Evolutionary conservation across 2,888 invertebrate species (phyloP).

Genomic region (Oxycera nigricornis): DNA sequence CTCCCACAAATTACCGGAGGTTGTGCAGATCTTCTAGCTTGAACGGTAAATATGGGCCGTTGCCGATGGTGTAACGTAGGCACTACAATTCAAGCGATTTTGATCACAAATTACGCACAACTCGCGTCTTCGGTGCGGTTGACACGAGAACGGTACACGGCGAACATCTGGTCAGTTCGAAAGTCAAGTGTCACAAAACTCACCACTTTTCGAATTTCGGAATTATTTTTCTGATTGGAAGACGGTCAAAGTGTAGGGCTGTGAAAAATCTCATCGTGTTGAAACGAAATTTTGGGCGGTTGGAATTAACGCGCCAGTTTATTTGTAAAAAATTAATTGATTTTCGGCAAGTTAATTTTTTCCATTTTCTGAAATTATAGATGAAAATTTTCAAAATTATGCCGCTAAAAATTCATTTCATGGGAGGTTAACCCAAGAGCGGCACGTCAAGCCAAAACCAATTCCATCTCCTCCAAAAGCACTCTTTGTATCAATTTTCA

Average conservation of each 20-base stretch:
- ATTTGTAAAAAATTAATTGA: too few relatives aligned
- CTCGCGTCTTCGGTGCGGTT: constrained; percentile 15
- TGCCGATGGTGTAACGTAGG: neutral
- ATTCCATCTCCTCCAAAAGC: too few relatives aligned
- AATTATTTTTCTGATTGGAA: neutral
- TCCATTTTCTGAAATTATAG: too few relatives aligned
- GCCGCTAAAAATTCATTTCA: too few relatives aligned
- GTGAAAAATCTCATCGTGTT: neutral
- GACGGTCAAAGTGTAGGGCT: neutral
- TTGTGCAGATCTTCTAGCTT: neutral
- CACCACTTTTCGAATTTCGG: neutral
- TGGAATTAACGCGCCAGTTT: too few relatives aligned
- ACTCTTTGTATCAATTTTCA: too few relatives aligned
- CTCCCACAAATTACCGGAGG: neutral
- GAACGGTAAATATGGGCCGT: neutral
- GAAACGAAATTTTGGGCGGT: too few relatives aligned
- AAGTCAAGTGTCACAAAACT: constrained; percentile 20
- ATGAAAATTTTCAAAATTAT: too few relatives aligned
- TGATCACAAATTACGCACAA: constrained; percentile 1
- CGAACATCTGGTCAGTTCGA: constrained; percentile 30
- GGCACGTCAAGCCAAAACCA: too few relatives aligned
- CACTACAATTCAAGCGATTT: neutral
- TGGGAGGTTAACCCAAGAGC: too few relatives aligned
- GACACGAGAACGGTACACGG: constrained; percentile 12
- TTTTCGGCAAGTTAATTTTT: too few relatives aligned